A percentile compares a stretch with the other conserved stretches of the same genome.
These are phyloP conservation scores for Probosciger aterrimus DNA, from an alignment of 2,113 vertebrate genomes.

Conservation along the genomic window DNA sequence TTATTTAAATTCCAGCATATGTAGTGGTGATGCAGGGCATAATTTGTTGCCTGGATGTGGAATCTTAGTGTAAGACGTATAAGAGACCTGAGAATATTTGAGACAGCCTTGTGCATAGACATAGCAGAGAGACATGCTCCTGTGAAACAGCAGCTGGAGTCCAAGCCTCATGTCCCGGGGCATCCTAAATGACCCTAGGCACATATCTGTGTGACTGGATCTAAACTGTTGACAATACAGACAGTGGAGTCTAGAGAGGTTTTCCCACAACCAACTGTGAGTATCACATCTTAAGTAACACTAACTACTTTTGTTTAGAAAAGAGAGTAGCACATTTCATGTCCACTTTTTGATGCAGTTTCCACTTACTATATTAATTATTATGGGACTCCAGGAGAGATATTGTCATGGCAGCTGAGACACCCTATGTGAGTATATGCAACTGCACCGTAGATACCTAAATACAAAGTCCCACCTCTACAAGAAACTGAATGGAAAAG, in stretches of 20 bases:
- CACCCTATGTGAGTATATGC: not conserved
- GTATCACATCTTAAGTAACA: not conserved
- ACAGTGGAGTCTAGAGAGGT: too few species aligned
- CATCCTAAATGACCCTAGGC: not conserved
- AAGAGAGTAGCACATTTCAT: not conserved
- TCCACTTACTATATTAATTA: fast-evolving
- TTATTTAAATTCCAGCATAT: not conserved
- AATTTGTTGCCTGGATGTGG: not conserved
- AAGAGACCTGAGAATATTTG: not conserved
- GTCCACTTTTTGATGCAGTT: not conserved
- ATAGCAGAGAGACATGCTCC: not conserved
- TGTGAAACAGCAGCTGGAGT: not conserved
- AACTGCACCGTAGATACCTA: not conserved
- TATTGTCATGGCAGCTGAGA: not conserved
- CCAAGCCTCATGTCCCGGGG: not conserved
- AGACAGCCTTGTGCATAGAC: not conserved
- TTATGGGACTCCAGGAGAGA: not conserved
- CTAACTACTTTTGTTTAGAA: not conserved
- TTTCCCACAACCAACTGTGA: not conserved
- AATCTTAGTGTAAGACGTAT: not conserved
- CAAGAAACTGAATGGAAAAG: not conserved
- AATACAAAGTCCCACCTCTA: not conserved
- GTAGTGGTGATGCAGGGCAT: not conserved
- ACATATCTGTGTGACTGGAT: not conserved
- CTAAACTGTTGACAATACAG: not conserved